phyloP scores from a whole-genome alignment of 1,140 invertebrate species.

The Nixonia krombeini region DNA sequence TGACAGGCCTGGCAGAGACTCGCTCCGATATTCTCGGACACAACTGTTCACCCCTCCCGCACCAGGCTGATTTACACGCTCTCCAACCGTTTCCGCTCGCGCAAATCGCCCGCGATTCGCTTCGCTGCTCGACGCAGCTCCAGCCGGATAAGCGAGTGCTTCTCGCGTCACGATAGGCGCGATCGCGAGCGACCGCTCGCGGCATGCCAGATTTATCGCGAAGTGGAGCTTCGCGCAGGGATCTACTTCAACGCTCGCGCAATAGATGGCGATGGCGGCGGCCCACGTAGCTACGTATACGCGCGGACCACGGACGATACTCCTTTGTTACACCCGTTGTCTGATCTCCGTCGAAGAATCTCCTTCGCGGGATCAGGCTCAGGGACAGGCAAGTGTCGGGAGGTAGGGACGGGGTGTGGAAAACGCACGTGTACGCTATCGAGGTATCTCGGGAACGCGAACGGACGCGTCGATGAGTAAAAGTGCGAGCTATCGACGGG shows the following conservation, averaged over 20 bases:
- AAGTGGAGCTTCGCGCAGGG: slow-evolving; percentile 2
- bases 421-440: slow-evolving; percentile 16
- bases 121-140: no score
- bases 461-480: neutral
- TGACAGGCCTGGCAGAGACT: slow-evolving; percentile 61
- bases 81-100: slow-evolving; percentile 21
- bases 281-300: slow-evolving; percentile 2
- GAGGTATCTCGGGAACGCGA: slow-evolving; percentile 15
- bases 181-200: no score
- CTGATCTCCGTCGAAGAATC: slow-evolving; percentile 21
- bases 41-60: neutral
- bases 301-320: slow-evolving; percentile 12
- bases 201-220: slow-evolving; percentile 22
- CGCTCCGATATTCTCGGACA: slow-evolving; percentile 60
- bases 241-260: slow-evolving; percentile 18
- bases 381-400: no score
- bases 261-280: no score
- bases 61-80: slow-evolving; percentile 3
- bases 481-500: no score
- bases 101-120: neutral
- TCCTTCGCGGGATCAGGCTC: no score
- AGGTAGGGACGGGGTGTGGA: slow-evolving; percentile 6
- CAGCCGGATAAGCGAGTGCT: no score
- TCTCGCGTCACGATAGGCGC: no score
- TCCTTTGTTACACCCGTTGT: slow-evolving; percentile 23